Base-by-base conservation (phyloP, 2,113 vertebrate species). In the Sorex araneus region DNA sequence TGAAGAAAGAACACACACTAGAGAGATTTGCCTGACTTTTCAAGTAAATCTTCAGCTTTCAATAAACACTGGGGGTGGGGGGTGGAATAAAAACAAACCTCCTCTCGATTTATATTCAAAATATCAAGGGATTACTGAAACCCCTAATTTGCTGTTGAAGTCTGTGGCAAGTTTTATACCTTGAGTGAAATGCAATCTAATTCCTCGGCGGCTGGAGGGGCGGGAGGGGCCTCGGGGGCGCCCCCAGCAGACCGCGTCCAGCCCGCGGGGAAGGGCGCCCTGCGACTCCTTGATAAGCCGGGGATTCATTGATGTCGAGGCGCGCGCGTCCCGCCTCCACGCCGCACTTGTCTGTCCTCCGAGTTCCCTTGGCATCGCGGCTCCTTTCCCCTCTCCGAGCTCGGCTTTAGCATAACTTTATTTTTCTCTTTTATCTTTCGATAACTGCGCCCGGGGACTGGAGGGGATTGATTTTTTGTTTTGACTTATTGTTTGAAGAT, bases 401-500 rank as follows among this genome's bases (percentile, higher is more conserved):
- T 97, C 98, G 97, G 96, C 97, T 97, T 97, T 97, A 98, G 96
- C 98, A 98, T 98, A 98, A 98, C 98, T 98, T 98, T 98, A 98
- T 98, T 98, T 98, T 98, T 99, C 98, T 98, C 99, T 99, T 99
- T 99, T 98, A 99, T 99, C 98, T 99, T 97, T 97, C 97, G 98
- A 98, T 97, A 98, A 98, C 98, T 98, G 98, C 98, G 97, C 97
- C 97, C 96, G 97, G 98, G 98, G 98, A 98, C 98, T 93, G 76
- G 98, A 98, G 97, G 98, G 93, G 98, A 99, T 98, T 99, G 98
- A 99, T 99, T 98, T 98, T 98, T 99, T 98, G 98, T 99, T 99
- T 98, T 99, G 98, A 99, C 98, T 98, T 98, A 99, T 98, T 99
- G 98, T 99, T 99, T 99, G 99, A 99, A 99, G 99, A 98, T 98